phyloP scores from a whole-genome alignment of 2,888 invertebrate species.

The Coelopa pilipes region DNA sequence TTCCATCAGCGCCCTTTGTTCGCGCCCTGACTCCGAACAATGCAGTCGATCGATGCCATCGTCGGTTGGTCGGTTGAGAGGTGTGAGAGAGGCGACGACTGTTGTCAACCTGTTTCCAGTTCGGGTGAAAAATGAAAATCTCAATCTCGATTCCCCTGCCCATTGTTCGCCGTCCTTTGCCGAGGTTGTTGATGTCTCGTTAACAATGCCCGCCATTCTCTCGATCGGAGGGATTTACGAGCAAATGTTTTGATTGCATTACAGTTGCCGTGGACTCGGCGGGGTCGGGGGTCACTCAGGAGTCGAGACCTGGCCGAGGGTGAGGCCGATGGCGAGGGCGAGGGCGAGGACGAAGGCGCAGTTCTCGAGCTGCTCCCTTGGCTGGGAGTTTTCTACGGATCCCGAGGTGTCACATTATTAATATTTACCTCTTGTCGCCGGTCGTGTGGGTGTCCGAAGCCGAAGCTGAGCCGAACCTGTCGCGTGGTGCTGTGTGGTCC shows the following conservation, averaged over 20 bases:
- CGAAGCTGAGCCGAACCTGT: neutral
- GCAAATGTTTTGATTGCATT: constrained; percentile 33
- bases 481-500: constrained; percentile 20
- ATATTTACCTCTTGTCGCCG: neutral
- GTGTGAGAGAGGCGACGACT: constrained; percentile 45
- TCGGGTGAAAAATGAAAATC: constrained; percentile 41
- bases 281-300: neutral
- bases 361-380: neutral
- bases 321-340: neutral
- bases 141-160: constrained; percentile 14
- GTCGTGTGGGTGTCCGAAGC: constrained; percentile 20
- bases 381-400: constrained; percentile 5
- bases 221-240: constrained; percentile 30
- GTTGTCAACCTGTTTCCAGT: constrained; percentile 45
- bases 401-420: constrained; percentile 8
- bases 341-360: too few relatives aligned
- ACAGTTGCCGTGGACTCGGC: neutral
- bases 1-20: too few relatives aligned
- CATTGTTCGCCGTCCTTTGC: neutral
- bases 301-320: too few relatives aligned
- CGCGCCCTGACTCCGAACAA: neutral
- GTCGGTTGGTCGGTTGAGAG: constrained; percentile 34
- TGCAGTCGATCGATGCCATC: constrained; percentile 20
- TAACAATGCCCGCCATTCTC: constrained; percentile 12
- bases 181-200: constrained; percentile 33